These are phyloP conservation scores for Athalia cordata DNA, from an alignment of 2,888 invertebrate genomes.

Conservation along the genomic window DNA sequence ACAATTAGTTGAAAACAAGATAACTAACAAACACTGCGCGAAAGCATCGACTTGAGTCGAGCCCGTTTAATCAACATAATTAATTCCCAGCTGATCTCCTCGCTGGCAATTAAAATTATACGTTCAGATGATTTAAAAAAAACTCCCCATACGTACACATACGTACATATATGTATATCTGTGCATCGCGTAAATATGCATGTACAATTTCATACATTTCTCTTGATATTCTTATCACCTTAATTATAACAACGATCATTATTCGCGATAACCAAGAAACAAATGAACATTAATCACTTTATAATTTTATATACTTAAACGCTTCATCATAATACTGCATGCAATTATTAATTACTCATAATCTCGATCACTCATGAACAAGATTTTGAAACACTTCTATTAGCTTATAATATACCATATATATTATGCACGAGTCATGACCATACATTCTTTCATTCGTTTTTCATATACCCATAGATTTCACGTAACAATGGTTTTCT, in stretches of 20 bases:
- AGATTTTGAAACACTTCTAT: too few species aligned
- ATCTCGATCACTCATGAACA: too few species aligned
- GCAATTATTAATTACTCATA: too few species aligned
- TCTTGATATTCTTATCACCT: constrained; percentile 33
- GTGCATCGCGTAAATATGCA: neutral
- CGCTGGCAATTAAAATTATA: constrained; percentile 40
- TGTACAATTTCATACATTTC: neutral
- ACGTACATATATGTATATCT: constrained; percentile 6
- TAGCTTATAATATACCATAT: neutral
- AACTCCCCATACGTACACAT: neutral
- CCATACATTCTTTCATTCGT: too few species aligned
- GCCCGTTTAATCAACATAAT: constrained; percentile 63
- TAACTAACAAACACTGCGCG: constrained; percentile 55
- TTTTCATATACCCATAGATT: too few species aligned
- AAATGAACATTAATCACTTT: constrained; percentile 24
- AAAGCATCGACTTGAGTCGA: constrained; percentile 47
- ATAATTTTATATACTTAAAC: neutral
- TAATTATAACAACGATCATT: constrained; percentile 35
- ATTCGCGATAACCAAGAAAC: constrained; percentile 13
- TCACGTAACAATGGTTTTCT: too few species aligned
- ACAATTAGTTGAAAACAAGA: constrained; percentile 71
- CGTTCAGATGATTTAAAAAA: constrained; percentile 37
- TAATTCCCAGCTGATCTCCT: constrained; percentile 58
- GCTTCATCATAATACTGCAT: too few species aligned
- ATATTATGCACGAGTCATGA: too few species aligned